phyloP scores from a whole-genome alignment of 2,113 vertebrate species.

The Lipophrys pholis region DNA sequence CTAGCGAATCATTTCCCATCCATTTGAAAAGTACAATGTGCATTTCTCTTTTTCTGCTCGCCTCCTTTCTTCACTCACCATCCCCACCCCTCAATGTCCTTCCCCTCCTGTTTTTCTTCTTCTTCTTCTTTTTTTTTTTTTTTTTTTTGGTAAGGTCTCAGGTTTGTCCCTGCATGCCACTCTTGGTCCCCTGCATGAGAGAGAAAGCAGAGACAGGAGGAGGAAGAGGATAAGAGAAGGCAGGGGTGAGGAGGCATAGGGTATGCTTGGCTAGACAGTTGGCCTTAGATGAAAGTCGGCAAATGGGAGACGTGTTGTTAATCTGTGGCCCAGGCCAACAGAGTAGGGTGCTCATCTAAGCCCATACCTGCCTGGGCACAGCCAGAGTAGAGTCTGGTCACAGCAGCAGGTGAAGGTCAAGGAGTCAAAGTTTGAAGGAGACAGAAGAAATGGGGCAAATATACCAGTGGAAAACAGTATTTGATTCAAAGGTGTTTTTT shows the following conservation, averaged over 20 bases:
- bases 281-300: conserved; percentile 84
- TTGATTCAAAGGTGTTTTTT: no score
- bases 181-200: conserved; percentile 47
- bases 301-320: conserved; percentile 77
- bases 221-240: conserved; percentile 65
- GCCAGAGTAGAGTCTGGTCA: conserved; percentile 48
- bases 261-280: conserved; percentile 74
- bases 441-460: conserved; percentile 19
- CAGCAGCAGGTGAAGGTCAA: conserved; percentile 48
- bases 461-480: neutral
- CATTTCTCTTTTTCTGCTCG: conserved; percentile 81
- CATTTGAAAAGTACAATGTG: conserved; percentile 89
- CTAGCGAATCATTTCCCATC: conserved; percentile 92
- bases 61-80: conserved; percentile 56
- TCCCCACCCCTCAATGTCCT: conserved; percentile 55
- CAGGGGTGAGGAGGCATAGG: conserved; percentile 62
- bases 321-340: conserved; percentile 65
- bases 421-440: conserved; percentile 21
- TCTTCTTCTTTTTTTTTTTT: no score
- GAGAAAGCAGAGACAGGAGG: conserved; percentile 59
- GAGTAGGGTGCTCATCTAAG: conserved; percentile 64
- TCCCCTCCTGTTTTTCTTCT: conserved; percentile 64
- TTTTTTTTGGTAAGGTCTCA: conserved; percentile 62
- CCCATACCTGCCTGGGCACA: conserved; percentile 73
- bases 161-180: conserved; percentile 71